phyloP scores from a whole-genome alignment of 2,888 invertebrate species.

The Pristionchus maxplancki region DNA sequence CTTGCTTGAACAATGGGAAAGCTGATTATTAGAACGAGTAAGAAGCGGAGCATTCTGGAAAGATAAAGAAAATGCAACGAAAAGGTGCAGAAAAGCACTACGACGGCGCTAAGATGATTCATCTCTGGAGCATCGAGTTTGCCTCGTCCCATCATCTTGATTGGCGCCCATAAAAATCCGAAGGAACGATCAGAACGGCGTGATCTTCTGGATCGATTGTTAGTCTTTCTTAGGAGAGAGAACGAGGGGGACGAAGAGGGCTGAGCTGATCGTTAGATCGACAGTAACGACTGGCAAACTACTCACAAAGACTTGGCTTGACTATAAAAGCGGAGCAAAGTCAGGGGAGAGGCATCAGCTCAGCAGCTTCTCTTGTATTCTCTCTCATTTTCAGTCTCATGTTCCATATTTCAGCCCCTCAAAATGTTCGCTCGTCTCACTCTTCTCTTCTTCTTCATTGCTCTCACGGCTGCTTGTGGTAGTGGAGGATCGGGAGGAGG shows the following conservation, averaged over 20 bases:
- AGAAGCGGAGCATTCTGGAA: too few species aligned
- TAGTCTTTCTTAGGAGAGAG: not conserved
- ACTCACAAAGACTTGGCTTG: too few species aligned
- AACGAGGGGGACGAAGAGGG: not conserved
- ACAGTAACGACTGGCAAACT: not conserved
- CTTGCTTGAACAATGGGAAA: too few species aligned
- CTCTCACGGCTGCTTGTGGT: not conserved
- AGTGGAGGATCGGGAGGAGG: not conserved
- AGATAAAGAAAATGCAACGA: too few species aligned
- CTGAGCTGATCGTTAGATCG: not conserved
- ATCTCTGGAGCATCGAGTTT: not conserved
- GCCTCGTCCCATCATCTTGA: not conserved
- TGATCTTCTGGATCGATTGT: not conserved
- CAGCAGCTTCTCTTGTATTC: too few species aligned
- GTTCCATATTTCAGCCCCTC: not conserved
- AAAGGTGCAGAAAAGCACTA: too few species aligned
- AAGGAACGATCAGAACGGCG: too few species aligned
- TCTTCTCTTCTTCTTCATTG: constrained; percentile 26
- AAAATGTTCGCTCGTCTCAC: constrained; percentile 36
- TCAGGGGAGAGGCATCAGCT: not conserved
- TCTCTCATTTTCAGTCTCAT: too few species aligned
- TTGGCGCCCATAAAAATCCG: not conserved
- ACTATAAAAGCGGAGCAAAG: not conserved
- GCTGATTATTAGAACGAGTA: too few species aligned
- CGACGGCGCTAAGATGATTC: too few species aligned